Base-by-base conservation (phyloP, 2,888 invertebrate genomes). In the Tenodera sinensis region DNA sequence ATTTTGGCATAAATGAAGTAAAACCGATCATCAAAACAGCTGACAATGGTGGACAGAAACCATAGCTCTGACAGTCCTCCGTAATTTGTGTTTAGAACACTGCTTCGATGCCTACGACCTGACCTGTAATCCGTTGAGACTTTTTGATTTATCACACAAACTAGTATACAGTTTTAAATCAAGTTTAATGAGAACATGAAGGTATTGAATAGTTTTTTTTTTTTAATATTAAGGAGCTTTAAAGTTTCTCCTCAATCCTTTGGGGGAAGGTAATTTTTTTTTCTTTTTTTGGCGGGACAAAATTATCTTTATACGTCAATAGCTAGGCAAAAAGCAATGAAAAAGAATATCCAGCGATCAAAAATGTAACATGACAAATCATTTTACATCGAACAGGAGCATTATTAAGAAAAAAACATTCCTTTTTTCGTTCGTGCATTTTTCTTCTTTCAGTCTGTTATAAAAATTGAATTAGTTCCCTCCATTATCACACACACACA, bases 291-390 rank as follows among this genome's bases (percentile, higher is more conserved):
- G 30, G 86, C n/a, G 42, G 83, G 14, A 83, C 47, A 87, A 81
- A 87, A 87, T n/a, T 82, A 87, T 83, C 30, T 87, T 28, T 87
- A 89, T 90, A 90, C 90, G 90, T 89, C 89, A 88, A 90, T 89
- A 90, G 89, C 90, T 90, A 90, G 89, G 90, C 90, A 90, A 90
- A 90, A 90, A 89, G 89, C 90, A 90, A 90, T 89, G 87, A 84
- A 90, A 89, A 89, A 83, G 30, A 34, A 82, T 83, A 84, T 84
- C 89, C 90, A 90, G 90, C 90, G 90, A 90, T 90, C 83, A 88
- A 89, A 90, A 90, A 89, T 90, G 90, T 89, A 90, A 89, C 90
- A 89, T 89, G 88, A 89, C 89, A 90, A 90, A 90, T 90, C 85
- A 90, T 90, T 90, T 85, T 86, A 90, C 89, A 90, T 87, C 89